Evolutionary conservation across 2,888 invertebrate genomes (phyloP).

Genomic region (Polyommatus icarus): DNA sequence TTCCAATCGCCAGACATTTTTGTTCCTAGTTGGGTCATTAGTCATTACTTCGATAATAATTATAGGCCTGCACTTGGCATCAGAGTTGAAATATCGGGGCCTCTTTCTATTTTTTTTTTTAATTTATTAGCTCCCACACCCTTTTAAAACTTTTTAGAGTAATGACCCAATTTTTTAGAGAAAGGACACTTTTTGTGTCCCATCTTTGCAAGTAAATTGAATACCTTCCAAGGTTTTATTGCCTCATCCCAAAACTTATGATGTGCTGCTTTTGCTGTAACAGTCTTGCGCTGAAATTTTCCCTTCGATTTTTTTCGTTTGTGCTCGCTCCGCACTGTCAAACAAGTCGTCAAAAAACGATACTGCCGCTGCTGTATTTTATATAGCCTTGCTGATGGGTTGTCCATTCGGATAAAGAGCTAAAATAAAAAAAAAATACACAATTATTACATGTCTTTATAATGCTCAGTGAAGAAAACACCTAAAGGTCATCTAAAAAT

Average conservation of each 20-base stretch:
- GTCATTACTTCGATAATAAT: neutral
- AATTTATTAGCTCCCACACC: too few species aligned
- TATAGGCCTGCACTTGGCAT: neutral
- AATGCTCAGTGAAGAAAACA: too few species aligned
- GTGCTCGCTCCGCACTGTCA: neutral
- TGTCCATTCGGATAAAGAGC: neutral
- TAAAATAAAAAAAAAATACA: neutral
- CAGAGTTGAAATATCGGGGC: conserved; percentile 13
- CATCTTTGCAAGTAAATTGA: neutral
- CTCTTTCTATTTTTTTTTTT: too few species aligned
- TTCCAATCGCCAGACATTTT: too few species aligned
- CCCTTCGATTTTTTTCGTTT: neutral
- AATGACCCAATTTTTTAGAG: too few species aligned
- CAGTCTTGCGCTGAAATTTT: neutral
- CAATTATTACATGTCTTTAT: too few species aligned
- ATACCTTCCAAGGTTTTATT: neutral
- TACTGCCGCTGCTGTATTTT: neutral
- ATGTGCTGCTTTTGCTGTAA: neutral
- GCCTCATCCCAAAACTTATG: neutral
- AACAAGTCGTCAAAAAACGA: neutral
- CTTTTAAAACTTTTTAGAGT: too few species aligned
- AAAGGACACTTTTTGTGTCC: neutral
- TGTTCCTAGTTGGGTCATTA: too few species aligned
- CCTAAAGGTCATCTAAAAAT: too few species aligned
- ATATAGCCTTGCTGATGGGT: neutral